Conservation (phyloP, 2,113 vertebrate genomes). For the Bombycilla garrulus region DNA sequence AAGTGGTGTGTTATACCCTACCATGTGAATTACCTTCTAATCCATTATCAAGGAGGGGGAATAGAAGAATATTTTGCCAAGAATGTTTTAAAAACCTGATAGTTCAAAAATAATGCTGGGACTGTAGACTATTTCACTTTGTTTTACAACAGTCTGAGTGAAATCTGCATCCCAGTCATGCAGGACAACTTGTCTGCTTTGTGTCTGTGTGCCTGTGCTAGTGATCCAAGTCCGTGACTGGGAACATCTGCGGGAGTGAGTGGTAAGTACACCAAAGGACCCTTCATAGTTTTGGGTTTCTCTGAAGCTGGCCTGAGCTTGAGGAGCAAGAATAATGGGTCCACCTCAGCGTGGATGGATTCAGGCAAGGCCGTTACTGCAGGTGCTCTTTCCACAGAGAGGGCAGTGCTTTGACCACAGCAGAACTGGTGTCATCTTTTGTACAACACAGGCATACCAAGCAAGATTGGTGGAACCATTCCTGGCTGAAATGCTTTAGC, state of each 20-base stretch:
- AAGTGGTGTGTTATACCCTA: not conserved
- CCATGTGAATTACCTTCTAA: not conserved
- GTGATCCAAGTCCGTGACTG: not conserved
- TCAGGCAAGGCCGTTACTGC: not conserved
- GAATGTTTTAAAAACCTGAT: not conserved
- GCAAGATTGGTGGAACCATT: rapidly evolving
- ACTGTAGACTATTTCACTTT: not conserved
- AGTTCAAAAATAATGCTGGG: not conserved
- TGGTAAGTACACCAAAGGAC: not conserved
- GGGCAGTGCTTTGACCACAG: not conserved
- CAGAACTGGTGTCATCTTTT: not conserved
- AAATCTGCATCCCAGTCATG: not conserved
- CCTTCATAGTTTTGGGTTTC: not conserved
- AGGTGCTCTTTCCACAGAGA: not conserved
- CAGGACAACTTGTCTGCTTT: not conserved
- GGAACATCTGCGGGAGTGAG: not conserved
- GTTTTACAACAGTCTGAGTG: not conserved
- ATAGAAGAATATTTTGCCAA: not conserved
- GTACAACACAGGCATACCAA: rapidly evolving
- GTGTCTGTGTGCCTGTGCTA: not conserved
- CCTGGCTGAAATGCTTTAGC: not conserved
- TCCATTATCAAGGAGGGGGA: not conserved
- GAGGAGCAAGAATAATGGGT: not conserved
- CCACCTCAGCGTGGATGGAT: not conserved
- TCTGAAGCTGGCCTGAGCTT: not conserved